Base-by-base conservation (phyloP, 2,888 invertebrate genomes). In the Xylophagus ater region DNA sequence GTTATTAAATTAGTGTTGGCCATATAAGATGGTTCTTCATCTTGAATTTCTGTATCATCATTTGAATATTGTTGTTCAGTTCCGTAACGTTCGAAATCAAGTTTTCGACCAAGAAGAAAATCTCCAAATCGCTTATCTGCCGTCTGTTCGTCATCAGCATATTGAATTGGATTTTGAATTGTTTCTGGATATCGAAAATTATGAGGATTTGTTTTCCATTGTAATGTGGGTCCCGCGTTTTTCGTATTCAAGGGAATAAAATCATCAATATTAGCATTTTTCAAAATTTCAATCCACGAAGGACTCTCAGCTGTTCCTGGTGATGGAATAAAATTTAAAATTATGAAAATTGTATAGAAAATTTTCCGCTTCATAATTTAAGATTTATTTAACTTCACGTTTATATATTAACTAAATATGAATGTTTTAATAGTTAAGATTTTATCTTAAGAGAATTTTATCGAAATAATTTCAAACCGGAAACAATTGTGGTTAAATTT, bases 1-100 rank as follows among this genome's bases (percentile, higher is more conserved):
- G 70, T 60, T 9, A 70, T 63, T 5, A 53, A 56, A 47, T 71
- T 70, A 33, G 70, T 46, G 45, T 51, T 46, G 4, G 51, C 65
- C 29, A 68, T 55, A 50, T 67, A 71, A 41, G 62, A 69, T 6
- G 32, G 30, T 12, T 35, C 35, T 9, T 31, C 35, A 10, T 34
- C 30, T 9, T 17, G 17, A 4, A 31, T 26, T n/a, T 35, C 35
- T 2, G 36, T 29, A 1, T 41, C 20, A 17, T 28, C 37, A 13
- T 37, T 31, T 12, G 39, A 8, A 21, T 31, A 28, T 13, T 36
- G 18, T 33, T 40, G 24, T 29, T 35, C 34, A 10, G 23, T 12
- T 19, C 36, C 29, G 20, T 33, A 37, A 21, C 10, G 34, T 15
- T 40, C 40, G 17, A 29, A 34, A 17, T 14, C 34, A 25, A 33